phyloP scores from a whole-genome alignment of 2,888 invertebrate genomes.

The Lacanobia wlatinum region DNA sequence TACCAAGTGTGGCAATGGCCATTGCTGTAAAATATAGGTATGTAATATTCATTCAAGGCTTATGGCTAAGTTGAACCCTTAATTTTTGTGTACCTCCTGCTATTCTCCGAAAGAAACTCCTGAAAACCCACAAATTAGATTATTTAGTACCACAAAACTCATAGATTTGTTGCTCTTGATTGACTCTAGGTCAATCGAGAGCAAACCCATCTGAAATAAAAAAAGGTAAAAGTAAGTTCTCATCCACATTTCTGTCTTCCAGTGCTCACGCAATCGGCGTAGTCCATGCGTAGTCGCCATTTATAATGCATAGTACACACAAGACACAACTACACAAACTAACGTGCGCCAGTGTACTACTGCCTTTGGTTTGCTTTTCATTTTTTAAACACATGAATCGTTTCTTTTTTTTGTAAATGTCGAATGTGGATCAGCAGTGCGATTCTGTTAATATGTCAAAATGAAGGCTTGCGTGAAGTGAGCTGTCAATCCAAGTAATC shows the following conservation, averaged over 20 bases:
- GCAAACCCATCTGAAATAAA: too few species aligned
- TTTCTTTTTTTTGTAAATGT: constrained; percentile 32
- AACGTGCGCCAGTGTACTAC: constrained; percentile 69
- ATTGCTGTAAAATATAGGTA: too few species aligned
- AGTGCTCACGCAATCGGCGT: constrained; percentile 77
- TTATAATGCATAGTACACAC: constrained; percentile 77
- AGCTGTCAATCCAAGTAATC: too few species aligned
- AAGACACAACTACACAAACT: constrained; percentile 72
- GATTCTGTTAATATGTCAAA: not conserved
- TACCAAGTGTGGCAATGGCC: too few species aligned
- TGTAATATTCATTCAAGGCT: too few species aligned
- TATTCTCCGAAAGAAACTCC: too few species aligned
- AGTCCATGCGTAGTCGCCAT: constrained; percentile 71
- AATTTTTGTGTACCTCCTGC: too few species aligned
- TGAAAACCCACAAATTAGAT: not conserved
- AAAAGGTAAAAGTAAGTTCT: constrained; percentile 25
- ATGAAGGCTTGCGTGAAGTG: too few species aligned
- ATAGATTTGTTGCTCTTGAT: too few species aligned
- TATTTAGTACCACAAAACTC: too few species aligned
- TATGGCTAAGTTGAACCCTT: too few species aligned
- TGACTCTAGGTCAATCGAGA: too few species aligned
- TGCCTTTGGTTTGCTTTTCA: constrained; percentile 70
- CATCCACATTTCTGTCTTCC: constrained; percentile 63
- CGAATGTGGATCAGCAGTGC: constrained; percentile 8
- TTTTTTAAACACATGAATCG: constrained; percentile 48